phyloP scores from a whole-genome alignment of 2,888 invertebrate species.

The Melanostoma scalare region DNA sequence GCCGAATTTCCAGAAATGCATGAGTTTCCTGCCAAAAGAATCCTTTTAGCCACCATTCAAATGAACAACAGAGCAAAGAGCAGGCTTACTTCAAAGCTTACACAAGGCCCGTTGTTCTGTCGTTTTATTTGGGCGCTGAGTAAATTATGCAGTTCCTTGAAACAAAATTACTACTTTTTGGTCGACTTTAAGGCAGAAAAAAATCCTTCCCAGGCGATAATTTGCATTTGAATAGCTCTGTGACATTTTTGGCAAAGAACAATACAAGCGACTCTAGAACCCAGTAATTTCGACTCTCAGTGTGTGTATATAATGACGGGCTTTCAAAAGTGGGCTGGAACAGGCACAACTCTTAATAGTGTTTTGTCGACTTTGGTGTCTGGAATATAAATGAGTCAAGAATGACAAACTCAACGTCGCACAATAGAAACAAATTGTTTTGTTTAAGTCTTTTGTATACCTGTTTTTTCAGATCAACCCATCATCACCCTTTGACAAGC shows the following conservation, averaged over 20 bases:
- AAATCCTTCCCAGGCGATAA: neutral
- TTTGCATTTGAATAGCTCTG: conserved; percentile 1
- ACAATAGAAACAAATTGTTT: conserved; percentile 55
- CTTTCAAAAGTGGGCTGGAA: conserved; percentile 17
- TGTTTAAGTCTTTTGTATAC: conserved; percentile 18
- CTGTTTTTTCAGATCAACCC: conserved; percentile 11
- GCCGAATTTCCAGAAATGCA: conserved; percentile 7
- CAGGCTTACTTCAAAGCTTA: conserved; percentile 26
- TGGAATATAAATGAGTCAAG: conserved; percentile 48
- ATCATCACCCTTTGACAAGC: conserved; percentile 3
- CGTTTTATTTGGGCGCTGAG: conserved; percentile 55
- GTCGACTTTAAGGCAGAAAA: neutral
- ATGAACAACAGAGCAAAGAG: neutral
- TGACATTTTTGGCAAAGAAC: conserved; percentile 50
- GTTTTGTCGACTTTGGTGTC: conserved; percentile 18
- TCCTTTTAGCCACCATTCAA: conserved; percentile 3
- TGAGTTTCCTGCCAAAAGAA: conserved; percentile 27
- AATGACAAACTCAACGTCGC: conserved; percentile 42
- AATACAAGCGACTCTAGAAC: conserved; percentile 40
- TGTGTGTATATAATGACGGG: conserved; percentile 11
- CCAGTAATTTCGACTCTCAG: conserved; percentile 9
- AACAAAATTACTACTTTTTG: conserved; percentile 6
- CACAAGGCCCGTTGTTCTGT: conserved; percentile 36
- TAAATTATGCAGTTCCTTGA: conserved; percentile 55
- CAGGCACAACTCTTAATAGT: neutral